Evolutionary conservation across 64 coral and sea anemone species (phyloP).

Genomic region (Stylophora pistillata): DNA sequence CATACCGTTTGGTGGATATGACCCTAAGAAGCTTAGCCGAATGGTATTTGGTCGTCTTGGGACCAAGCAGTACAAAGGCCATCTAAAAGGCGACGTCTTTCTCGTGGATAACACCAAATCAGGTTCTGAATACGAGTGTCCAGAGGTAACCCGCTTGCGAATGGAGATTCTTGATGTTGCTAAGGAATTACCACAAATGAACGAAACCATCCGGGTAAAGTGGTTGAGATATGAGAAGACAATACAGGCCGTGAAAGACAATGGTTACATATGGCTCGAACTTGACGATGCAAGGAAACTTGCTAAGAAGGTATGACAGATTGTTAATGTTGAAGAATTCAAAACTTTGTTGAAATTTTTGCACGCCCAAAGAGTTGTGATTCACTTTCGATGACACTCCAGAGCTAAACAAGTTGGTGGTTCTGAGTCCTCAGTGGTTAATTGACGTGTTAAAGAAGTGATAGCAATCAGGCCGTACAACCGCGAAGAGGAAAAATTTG

Average conservation of each 20-base stretch:
- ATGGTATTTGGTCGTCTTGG: not conserved
- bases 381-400: not conserved
- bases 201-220: not conserved
- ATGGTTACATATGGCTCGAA: not conserved
- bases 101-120: not conserved
- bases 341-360: not conserved
- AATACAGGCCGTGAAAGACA: not conserved
- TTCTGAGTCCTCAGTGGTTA: not conserved
- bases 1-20: not conserved
- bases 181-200: not conserved
- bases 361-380: not conserved
- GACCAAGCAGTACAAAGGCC: not conserved
- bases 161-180: not conserved
- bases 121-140: not conserved
- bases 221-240: not conserved
- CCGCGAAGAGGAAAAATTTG: not conserved
- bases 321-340: not conserved
- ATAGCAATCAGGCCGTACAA: not conserved
- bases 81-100: not conserved
- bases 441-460: conserved; percentile 10
- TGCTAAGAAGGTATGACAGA: not conserved
- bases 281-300: not conserved
- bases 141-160: not conserved
- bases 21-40: not conserved
- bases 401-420: not conserved